phyloP scores from a whole-genome alignment of 2,888 invertebrate genomes.

The Sipha maydis region DNA sequence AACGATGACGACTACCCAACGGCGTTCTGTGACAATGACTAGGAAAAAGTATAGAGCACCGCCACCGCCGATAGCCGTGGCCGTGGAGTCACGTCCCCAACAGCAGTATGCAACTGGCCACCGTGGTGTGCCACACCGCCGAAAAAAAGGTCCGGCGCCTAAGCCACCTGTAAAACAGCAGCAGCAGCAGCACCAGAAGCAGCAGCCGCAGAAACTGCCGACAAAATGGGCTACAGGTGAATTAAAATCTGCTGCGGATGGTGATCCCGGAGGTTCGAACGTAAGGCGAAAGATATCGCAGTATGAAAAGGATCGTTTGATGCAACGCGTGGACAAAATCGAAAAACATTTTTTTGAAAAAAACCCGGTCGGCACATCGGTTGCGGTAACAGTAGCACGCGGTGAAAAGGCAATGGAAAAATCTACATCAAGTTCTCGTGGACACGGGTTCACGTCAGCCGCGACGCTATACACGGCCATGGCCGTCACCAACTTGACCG shows the following conservation, averaged over 20 bases:
- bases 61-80: constrained; percentile 7
- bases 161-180: constrained; percentile 34
- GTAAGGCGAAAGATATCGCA: constrained; percentile 37
- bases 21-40: background rate
- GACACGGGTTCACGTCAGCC: constrained; percentile 16
- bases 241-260: background rate
- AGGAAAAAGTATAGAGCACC: constrained; percentile 56
- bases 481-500: constrained; percentile 54
- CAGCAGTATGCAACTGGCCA: background rate
- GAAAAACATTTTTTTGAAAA: constrained; percentile 43
- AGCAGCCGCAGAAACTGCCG: background rate
- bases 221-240: too few species aligned
- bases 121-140: background rate
- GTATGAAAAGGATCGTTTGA: constrained; percentile 37
- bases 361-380: background rate
- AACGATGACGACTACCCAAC: background rate
- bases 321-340: constrained; percentile 54
- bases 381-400: too few species aligned
- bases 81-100: background rate
- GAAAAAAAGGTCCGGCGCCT: constrained; percentile 44
- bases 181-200: background rate
- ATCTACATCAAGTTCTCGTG: background rate
- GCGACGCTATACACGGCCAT: constrained; percentile 46
- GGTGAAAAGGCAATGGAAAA: too few species aligned
- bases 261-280: background rate